phyloP scores from a whole-genome alignment of 1,140 invertebrate species.

The Apis laboriosa region DNA sequence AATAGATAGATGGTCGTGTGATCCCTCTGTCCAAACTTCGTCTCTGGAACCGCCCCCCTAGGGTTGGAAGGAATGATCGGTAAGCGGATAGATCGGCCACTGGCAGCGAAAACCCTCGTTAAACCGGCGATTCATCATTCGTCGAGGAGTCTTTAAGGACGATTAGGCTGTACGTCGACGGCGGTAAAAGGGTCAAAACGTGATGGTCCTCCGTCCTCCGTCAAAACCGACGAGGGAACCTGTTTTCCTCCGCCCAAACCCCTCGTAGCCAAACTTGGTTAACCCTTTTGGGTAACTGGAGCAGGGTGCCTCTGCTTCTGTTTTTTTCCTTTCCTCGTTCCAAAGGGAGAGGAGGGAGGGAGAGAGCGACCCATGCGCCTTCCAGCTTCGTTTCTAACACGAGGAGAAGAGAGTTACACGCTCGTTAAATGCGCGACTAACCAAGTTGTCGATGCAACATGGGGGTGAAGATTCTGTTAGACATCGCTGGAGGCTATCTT shows the following conservation, averaged over 20 bases:
- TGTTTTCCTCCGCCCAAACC: constrained; percentile 21
- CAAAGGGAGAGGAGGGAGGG: neutral
- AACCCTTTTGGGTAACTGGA: constrained; percentile 40
- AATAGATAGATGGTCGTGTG: no score
- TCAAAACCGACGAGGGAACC: constrained; percentile 18
- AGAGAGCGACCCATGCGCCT: neutral
- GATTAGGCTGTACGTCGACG: constrained; percentile 47
- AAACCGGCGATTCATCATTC: constrained; percentile 66
- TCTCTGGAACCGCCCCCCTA: neutral
- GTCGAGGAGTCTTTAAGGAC: constrained; percentile 54
- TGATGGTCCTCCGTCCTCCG: neutral
- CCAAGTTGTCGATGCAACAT: no score
- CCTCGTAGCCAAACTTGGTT: constrained; percentile 14
- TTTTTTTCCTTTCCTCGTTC: neutral
- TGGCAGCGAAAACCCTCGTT: constrained; percentile 50
- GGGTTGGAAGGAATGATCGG: constrained; percentile 41
- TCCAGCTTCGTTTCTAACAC: constrained; percentile 14
- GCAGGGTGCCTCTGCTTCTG: neutral
- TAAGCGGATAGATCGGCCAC: constrained; percentile 44
- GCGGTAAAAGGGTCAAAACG: constrained; percentile 38
- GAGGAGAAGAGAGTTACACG: neutral
- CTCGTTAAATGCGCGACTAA: neutral
- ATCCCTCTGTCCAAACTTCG: neutral
- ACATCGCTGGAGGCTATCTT: constrained; percentile 10
- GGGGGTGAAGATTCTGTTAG: neutral